phyloP scores from a whole-genome alignment of 1,140 invertebrate species.

The Pogonomyrmex californicus region DNA sequence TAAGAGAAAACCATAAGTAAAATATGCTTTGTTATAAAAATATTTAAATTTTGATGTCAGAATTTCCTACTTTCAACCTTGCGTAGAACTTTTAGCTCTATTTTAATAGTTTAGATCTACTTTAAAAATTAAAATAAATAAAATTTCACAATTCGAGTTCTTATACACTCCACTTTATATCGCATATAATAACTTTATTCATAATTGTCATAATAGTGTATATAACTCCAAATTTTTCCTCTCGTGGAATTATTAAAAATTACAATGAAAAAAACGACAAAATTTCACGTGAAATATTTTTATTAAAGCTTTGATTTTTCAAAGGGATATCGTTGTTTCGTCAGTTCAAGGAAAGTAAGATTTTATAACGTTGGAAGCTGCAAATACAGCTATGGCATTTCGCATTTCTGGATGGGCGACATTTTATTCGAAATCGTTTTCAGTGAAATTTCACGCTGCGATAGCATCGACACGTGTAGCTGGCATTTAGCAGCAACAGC shows the following conservation, averaged over 20 bases:
- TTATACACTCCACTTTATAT: neutral
- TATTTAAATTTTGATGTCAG: neutral
- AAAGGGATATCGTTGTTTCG: neutral
- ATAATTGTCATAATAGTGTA: neutral
- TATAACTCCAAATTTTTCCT: neutral
- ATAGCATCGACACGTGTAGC: constrained; percentile 51
- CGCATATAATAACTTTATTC: neutral
- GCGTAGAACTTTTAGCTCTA: too few relatives aligned
- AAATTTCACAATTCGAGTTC: too few relatives aligned
- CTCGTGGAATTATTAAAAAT: neutral
- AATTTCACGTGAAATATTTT: constrained; percentile 1
- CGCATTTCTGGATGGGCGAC: neutral
- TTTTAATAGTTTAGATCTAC: too few relatives aligned
- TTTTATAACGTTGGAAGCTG: constrained; percentile 3
- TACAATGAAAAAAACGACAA: neutral
- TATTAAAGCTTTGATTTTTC: neutral
- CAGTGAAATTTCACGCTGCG: constrained; percentile 26
- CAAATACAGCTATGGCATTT: neutral
- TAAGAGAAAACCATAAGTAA: neutral
- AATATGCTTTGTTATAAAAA: neutral
- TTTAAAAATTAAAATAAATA: too few relatives aligned
- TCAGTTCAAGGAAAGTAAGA: constrained; percentile 7
- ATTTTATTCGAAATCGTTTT: constrained; percentile 39
- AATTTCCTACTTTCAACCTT: too few relatives aligned
- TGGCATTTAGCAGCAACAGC: constrained; percentile 39